Conservation (phyloP, 37 sponge, comb jelly and placozoan species). For the Spongilla lacustris region DNA sequence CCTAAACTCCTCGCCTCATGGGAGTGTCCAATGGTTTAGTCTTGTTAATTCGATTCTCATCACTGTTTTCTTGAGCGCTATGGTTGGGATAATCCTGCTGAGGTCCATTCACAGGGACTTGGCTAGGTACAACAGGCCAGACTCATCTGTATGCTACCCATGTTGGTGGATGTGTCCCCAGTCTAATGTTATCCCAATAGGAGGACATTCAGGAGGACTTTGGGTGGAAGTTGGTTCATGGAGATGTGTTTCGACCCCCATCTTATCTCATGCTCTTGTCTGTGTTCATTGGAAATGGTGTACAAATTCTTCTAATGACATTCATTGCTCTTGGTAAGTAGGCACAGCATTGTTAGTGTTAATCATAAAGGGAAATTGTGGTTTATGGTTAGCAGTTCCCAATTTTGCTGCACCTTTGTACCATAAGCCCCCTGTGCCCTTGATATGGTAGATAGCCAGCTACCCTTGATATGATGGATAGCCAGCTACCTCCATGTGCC, state of each 20-base stretch:
- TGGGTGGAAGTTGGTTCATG: constrained; percentile 99
- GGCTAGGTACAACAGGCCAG: constrained; percentile 89
- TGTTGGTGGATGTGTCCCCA: too few relatives aligned
- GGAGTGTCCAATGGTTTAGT: constrained; percentile 96
- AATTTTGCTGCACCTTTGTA: too few relatives aligned
- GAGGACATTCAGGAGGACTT: constrained; percentile 99
- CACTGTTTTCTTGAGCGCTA: constrained; percentile 92
- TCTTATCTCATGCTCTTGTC: constrained; percentile 86
- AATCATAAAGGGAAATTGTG: too few relatives aligned
- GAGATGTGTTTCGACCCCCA: constrained; percentile 99
- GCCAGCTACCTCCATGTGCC: too few relatives aligned
- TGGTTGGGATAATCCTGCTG: constrained; percentile 96
- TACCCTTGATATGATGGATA: too few relatives aligned
- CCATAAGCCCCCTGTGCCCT: too few relatives aligned
- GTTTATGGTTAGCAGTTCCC: too few relatives aligned
- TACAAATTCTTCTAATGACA: constrained; percentile 85
- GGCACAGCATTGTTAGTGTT: too few relatives aligned
- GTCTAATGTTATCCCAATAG: too few relatives aligned
- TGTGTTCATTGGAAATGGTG: constrained; percentile 90
- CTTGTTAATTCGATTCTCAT: constrained; percentile 93
- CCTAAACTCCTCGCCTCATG: constrained; percentile 75
- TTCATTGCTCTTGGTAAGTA: constrained; percentile 75
- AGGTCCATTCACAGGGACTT: constrained; percentile 92
- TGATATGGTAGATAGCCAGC: too few relatives aligned
- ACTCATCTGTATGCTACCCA: constrained; percentile 25